These are phyloP conservation scores for Drosophila fungiperda DNA, from an alignment of 2,888 invertebrate species.

Conservation along the genomic window DNA sequence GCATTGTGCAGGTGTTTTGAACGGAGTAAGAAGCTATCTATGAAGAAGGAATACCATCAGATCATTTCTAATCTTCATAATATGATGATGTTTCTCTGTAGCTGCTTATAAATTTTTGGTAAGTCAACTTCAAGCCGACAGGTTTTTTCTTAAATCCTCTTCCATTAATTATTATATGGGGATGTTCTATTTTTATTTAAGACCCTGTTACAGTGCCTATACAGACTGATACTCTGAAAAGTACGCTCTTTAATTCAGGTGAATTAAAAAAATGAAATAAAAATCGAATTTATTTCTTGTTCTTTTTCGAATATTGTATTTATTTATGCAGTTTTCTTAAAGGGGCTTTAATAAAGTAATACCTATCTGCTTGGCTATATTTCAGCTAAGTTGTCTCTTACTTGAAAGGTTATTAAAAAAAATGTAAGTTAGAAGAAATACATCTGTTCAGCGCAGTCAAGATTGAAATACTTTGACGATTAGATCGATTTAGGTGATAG, in stretches of 20 bases:
- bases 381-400: background rate
- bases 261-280: background rate
- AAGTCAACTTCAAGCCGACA: background rate
- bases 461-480: background rate
- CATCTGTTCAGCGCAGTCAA: background rate
- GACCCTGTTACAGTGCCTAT: background rate
- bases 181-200: background rate
- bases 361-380: background rate
- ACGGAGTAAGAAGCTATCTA: background rate
- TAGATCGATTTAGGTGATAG: background rate
- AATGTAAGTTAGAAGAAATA: background rate
- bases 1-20: conserved; percentile 24
- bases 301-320: background rate
- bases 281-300: background rate
- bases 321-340: background rate
- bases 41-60: background rate
- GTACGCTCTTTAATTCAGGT: background rate
- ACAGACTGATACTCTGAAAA: background rate
- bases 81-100: background rate
- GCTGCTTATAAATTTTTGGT: background rate
- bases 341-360: background rate
- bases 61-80: conserved; percentile 6
- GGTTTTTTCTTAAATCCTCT: background rate
- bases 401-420: background rate
- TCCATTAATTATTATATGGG: background rate